phyloP scores from a whole-genome alignment of 2,113 vertebrate species.

The Pseudopipra pipra region DNA sequence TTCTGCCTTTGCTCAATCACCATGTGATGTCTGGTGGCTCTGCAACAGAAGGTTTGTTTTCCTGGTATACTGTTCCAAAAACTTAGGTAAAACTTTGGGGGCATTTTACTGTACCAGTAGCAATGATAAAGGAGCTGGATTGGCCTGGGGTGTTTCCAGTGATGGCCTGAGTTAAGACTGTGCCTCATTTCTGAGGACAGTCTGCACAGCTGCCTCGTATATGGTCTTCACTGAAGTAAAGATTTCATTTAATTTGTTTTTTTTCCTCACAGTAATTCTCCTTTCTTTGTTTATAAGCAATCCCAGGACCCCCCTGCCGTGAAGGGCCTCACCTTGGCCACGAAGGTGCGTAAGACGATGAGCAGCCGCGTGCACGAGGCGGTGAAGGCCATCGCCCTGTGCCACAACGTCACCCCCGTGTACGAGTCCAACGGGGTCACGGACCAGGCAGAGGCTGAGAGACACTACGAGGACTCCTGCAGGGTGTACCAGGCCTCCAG shows the following conservation, averaged over 20 bases:
- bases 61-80: background rate
- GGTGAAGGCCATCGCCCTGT: conserved; percentile 93
- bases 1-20: background rate
- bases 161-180: background rate
- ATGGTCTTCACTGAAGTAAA: background rate
- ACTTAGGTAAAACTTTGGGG: background rate
- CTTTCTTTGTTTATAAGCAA: conserved; percentile 67
- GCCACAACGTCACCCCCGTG: conserved; percentile 94
- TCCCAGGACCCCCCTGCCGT: conserved; percentile 85
- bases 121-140: fast-evolving
- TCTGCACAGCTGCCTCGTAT: background rate
- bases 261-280: background rate
- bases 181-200: fast-evolving
- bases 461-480: conserved; percentile 95
- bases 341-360: conserved; percentile 95
- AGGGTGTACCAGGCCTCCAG: conserved; percentile 96
- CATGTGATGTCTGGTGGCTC: background rate
- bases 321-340: conserved; percentile 81
- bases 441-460: conserved; percentile 94
- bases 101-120: background rate
- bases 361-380: conserved; percentile 95
- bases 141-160: fast-evolving
- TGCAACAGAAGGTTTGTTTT: background rate
- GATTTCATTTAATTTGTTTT: background rate
- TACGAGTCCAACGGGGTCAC: conserved; percentile 95